Evolutionary conservation across 2,113 vertebrate genomes (phyloP), one percentile per base, ranked within the genome.

Genomic region (Caretta caretta): DNA sequence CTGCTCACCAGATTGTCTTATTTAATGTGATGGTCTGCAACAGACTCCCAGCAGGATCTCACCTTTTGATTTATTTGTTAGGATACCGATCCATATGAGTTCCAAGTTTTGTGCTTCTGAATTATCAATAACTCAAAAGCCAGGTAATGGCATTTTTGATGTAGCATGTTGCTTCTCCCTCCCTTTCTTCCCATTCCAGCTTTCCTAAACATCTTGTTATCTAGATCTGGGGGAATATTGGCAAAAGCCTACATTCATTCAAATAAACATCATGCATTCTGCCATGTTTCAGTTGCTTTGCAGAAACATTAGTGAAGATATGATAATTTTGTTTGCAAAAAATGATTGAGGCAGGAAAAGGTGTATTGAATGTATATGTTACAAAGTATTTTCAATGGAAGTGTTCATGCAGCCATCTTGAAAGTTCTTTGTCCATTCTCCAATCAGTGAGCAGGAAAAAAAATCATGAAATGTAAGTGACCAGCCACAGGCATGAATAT

Each of bases 221-320:
- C 51, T 76, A 1, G 0, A 8, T n/a, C 59, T 3, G 4, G 35
- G 35, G 59, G 14, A 14, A 2, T 82, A 29, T 48, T 82, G 17
- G 17, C 24, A 79, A 72, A 72, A 5, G 2, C 25, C 46, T 91
- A 76, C 75, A 80, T 13, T 20, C 20, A 24, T 84, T 87, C 76
- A 87, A 78, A 53, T 82, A 82, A 82, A 6, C 42, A 5, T 6
- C 17, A 6, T 50, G 7, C 8, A 57, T 12, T 69, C 25, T 24
- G 20, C 72, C 16, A 42, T 90, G 25, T 16, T 54, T 85, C n/a
- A 46, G 72, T 85, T 88, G 5, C 38, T 90, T 90, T 88, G 10
- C 12, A 79, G 35, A 86, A 6, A 25, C 57, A 38, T n/a, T 83
- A 75, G 10, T 62, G 27, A 31, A 27, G 5, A 86, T 54, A 31